Conservation (phyloP, 2,797 vertebrate genomes). For the Erethizon dorsatum region DNA sequence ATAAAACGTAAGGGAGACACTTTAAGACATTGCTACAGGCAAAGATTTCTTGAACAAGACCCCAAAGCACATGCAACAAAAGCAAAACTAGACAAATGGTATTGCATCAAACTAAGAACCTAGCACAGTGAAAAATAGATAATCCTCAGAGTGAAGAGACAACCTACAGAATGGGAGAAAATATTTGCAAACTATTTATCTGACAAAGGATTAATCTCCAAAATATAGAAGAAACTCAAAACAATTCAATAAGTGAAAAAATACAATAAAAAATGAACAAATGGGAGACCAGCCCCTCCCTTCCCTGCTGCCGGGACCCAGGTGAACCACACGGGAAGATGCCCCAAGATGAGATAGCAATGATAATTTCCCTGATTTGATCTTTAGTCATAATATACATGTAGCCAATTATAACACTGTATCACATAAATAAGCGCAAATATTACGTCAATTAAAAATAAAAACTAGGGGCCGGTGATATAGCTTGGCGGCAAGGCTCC, state of each 20-base stretch:
- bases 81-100: not conserved
- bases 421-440: not conserved
- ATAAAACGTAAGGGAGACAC: not conserved
- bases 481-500: no score
- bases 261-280: not conserved
- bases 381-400: not conserved
- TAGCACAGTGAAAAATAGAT: not conserved
- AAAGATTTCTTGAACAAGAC: not conserved
- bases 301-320: not conserved
- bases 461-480: not conserved
- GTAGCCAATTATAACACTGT: not conserved
- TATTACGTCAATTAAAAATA: not conserved
- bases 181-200: not conserved
- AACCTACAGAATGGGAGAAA: not conserved
- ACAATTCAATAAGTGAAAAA: not conserved
- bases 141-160: not conserved
- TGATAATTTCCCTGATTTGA: not conserved
- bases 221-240: not conserved
- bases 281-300: not conserved
- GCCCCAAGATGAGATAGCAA: not conserved
- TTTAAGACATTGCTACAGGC: not conserved
- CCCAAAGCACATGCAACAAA: not conserved
- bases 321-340: not conserved
- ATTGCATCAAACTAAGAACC: not conserved
- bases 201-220: not conserved